Base-by-base conservation (phyloP, 1,140 invertebrate species). In the Pemphigus obesinymphae region DNA sequence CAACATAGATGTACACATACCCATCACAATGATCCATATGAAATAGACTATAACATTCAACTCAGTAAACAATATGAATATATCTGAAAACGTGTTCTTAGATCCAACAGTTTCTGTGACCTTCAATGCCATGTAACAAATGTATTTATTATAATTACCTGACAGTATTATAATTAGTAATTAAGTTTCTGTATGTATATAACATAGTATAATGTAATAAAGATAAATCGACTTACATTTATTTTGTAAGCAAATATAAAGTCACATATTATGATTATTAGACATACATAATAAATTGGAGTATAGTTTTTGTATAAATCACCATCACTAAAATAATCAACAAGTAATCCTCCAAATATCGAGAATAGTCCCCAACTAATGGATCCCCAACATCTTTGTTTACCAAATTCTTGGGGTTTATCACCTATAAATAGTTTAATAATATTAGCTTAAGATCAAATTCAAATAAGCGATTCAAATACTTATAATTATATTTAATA, bases 321-420 rank as follows among this genome's bases (percentile, higher is more conserved):
- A 5, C 90, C 90, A 13, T 87, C 84, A 70, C 93, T 95, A 83
- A 92, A 90, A 63, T 90, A 82, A 85, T 96, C 94, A 43, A 95
- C 91, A 0, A 96, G 86, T 31, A 91, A 89, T 11, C 95, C 95
- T 37, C 92, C 89, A 8, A 94, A 84, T 29, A 95, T 88, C 0
- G 92, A 91, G 84, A 94, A 91, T 78, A 92, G 87, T 80, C 94
- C 94, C 89, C 92, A 95, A 3, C 94, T 94, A 1, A 95, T 88
- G 0, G 94, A 91, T 4, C 94, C 93, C 90, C 92, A 97, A 83
- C 96, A 88, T 76, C 94, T 89, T 85, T 96, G 95, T 82, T 92
- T 90, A 1, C 95, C 95, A 86, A 94, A 97, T 58, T 91, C 88
- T 61, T 91, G 89, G 43, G 90, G 89, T 73, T 89, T 90, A 1